Evolutionary conservation across 2,113 vertebrate genomes (phyloP), one percentile per base, ranked within the genome.

Genomic region (Eurystomus gularis): DNA sequence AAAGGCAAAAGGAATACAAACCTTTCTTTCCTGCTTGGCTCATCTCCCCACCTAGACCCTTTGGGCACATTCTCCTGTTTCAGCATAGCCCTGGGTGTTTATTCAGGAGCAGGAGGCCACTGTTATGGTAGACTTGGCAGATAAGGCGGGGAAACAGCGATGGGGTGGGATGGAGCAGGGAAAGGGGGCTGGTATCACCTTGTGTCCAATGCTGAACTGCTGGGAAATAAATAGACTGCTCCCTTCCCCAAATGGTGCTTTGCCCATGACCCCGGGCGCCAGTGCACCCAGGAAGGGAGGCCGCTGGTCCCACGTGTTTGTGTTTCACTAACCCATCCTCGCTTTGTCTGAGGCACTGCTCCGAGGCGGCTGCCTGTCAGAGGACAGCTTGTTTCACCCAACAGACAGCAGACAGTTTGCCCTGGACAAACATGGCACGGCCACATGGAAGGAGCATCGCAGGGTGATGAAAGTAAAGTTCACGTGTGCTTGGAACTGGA

Each of bases 171-270:
- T 55, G 90, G 90, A 91, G 88, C 2, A 0, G 70, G 81, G 78
- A 58, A 29, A 75, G 55, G 93, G 58, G 66, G 86, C 81, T 21
- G 87, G 72, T 62, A 86, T 90, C 88, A 33, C 68, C 82, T 44
- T 1, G 60, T 68, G 64, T 55, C 88, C 31, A 35, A 39, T 51
- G 65, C 17, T 8, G 5, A 4, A 1, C 2, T 84, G 86, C 94
- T 93, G 91, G 88, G 39, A 92, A 92, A 88, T 90, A 95, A 95
- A 93, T 21, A 96, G 39, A 5, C 68, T 65, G 64, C 85, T 93
- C 90, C 91, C 78, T 82, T 80, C 79, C 86, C 65, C 14, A 35
- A 15, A 10, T 35, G 0, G 29, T 46, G 88, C 76, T 81, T 57
- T 35, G 61, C 76, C 1, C 49, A 2, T 42, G 65, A 73, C 81